Conservation (phyloP, 2,113 vertebrate species). For the Chitala chitala region DNA sequence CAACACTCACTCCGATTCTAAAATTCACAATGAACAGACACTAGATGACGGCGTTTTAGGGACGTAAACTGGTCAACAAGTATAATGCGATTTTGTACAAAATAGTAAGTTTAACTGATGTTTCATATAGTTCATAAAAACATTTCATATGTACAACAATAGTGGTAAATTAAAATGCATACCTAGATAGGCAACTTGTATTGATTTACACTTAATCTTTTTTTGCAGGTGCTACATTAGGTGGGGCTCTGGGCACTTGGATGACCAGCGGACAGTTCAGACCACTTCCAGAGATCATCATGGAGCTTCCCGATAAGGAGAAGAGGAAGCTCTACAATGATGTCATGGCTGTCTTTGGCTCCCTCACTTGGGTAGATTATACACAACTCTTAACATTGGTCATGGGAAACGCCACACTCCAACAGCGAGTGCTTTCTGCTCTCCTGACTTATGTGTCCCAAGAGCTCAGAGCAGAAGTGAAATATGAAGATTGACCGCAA, state of each 20-base stretch:
- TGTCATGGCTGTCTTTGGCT: conserved; percentile 52
- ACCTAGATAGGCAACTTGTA: neutral
- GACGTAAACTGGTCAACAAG: too few relatives aligned
- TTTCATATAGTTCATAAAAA: too few relatives aligned
- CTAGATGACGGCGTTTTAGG: neutral
- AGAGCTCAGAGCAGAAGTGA: conserved; percentile 71
- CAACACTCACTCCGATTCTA: neutral
- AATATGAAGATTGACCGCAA: conserved; percentile 63
- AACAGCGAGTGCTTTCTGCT: conserved; percentile 63
- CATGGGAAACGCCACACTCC: conserved; percentile 65
- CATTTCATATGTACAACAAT: neutral
- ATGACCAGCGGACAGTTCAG: conserved; percentile 72
- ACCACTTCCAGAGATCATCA: conserved; percentile 77
- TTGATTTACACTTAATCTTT: conserved; percentile 2
- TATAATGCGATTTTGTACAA: too few relatives aligned
- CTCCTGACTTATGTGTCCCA: conserved; percentile 67
- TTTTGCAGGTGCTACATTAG: conserved; percentile 70
- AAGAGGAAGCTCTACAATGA: conserved; percentile 65
- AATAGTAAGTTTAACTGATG: too few relatives aligned
- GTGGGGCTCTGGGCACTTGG: conserved; percentile 73
- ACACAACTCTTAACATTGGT: conserved; percentile 72
- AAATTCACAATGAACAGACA: neutral
- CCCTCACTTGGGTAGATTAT: conserved; percentile 73
- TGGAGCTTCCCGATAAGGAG: conserved; percentile 67
- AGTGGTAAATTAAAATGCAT: neutral